Conservation (phyloP, 2,797 vertebrate genomes). For the Meriones psammophilus region DNA sequence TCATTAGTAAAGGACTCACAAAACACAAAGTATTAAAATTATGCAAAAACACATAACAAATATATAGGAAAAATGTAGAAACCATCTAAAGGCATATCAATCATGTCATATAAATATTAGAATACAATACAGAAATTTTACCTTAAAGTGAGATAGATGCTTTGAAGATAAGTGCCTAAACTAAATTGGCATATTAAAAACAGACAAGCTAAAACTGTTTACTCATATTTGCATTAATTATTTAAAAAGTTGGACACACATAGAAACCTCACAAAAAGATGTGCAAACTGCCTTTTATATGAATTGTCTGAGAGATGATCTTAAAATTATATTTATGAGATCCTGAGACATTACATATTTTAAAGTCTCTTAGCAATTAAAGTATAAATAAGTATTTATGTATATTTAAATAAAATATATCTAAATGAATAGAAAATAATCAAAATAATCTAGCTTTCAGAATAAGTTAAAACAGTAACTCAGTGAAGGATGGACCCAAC, state of each 20-base stretch:
- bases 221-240: not conserved
- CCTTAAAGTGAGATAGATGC: not conserved
- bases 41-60: not conserved
- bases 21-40: not conserved
- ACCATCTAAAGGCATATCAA: not conserved
- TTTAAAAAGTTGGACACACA: not conserved
- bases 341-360: not conserved
- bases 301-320: not conserved
- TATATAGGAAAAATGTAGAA: not conserved
- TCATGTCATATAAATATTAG: not conserved
- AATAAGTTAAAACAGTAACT: not conserved
- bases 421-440: not conserved
- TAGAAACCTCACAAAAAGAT: not conserved
- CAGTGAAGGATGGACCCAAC: not conserved
- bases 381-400: not conserved
- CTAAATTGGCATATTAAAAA: not conserved
- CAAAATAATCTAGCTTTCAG: conserved; percentile 12
- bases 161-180: not conserved
- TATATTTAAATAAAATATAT: not conserved
- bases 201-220: not conserved
- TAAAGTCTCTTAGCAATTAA: not conserved
- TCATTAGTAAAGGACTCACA: not conserved
- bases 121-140: not conserved
- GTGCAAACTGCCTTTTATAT: not conserved
- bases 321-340: not conserved